Percentiles rank a stretch among this genome's conserved stretches.
These are phyloP conservation scores for Pseudococcus longispinus DNA, from an alignment of 2,888 invertebrate species.

Conservation along the genomic window DNA sequence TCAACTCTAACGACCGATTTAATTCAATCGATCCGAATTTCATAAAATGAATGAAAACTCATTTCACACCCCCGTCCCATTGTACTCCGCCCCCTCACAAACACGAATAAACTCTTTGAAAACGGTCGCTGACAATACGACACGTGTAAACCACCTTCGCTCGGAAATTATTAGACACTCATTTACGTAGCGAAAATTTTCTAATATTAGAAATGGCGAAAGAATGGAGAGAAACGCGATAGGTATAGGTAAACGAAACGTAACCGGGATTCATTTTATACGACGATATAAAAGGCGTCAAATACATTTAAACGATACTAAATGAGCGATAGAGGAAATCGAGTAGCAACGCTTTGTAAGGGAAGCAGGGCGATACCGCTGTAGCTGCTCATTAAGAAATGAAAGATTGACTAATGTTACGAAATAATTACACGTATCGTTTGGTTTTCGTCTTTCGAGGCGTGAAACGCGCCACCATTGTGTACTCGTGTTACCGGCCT, in stretches of 20 bases:
- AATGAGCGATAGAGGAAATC: not conserved
- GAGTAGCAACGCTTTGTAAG: not conserved
- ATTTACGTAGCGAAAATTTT: not conserved
- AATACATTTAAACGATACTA: conserved; percentile 11
- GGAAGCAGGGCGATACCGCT: not conserved
- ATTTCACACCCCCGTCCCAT: not conserved
- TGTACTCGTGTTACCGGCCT: not conserved
- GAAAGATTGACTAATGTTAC: conserved; percentile 9
- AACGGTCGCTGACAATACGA: not conserved
- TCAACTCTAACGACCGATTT: too few relatives aligned
- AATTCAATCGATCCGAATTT: too few relatives aligned
- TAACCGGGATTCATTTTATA: not conserved
- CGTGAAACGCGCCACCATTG: not conserved
- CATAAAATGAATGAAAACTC: not conserved
- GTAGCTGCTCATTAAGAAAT: not conserved
- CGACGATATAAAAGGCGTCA: not conserved
- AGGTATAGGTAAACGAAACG: not conserved
- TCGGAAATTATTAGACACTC: not conserved
- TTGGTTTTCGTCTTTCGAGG: not conserved
- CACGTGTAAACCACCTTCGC: not conserved
- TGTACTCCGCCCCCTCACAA: not conserved
- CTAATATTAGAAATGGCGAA: not conserved
- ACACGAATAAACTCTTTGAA: not conserved
- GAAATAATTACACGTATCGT: conserved; percentile 21
- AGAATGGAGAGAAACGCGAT: not conserved